Percentiles rank a stretch among this genome's conserved stretches.
phyloP scores from a whole-genome alignment of 2,888 invertebrate genomes.

The Chrysolina oricalcia region DNA sequence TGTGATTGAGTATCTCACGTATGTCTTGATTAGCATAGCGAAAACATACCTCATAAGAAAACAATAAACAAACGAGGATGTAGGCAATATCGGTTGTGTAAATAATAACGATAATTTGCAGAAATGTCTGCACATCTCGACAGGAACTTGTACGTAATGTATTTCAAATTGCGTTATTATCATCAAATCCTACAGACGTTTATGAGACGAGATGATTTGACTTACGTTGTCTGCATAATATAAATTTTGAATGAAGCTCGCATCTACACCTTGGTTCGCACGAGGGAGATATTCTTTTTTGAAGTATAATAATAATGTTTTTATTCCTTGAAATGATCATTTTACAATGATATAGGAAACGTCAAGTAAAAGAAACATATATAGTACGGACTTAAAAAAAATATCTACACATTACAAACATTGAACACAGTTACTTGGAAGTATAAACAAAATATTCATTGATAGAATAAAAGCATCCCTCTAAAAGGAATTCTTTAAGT shows the following conservation, averaged over 20 bases:
- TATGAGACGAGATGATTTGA: slow-evolving; percentile 35
- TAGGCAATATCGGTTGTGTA: slow-evolving; percentile 3
- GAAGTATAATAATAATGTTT: too few relatives aligned
- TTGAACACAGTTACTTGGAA: too few relatives aligned
- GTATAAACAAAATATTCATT: too few relatives aligned
- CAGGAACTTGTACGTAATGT: slow-evolving; percentile 37
- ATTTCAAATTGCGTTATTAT: slow-evolving; percentile 44
- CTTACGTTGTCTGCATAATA: slow-evolving; percentile 16
- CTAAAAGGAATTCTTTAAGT: too few relatives aligned
- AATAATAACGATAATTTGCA: slow-evolving; percentile 7
- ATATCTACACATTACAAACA: too few relatives aligned
- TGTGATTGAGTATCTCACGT: slow-evolving; percentile 18
- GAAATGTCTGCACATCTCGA: slow-evolving; percentile 9
- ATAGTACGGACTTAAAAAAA: too few relatives aligned
- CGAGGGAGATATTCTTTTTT: neutral
- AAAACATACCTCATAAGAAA: slow-evolving; percentile 22
- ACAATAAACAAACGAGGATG: slow-evolving; percentile 21
- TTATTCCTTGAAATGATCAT: too few relatives aligned
- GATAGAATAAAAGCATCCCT: too few relatives aligned
- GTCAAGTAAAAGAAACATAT: too few relatives aligned
- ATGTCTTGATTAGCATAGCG: slow-evolving; percentile 16
- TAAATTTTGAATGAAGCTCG: slow-evolving; percentile 11
- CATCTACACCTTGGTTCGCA: neutral
- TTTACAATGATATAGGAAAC: too few relatives aligned
- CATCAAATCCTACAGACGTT: slow-evolving; percentile 36